Evolutionary conservation across 2,888 invertebrate genomes (phyloP).

Genomic region (Mythimna pallens): DNA sequence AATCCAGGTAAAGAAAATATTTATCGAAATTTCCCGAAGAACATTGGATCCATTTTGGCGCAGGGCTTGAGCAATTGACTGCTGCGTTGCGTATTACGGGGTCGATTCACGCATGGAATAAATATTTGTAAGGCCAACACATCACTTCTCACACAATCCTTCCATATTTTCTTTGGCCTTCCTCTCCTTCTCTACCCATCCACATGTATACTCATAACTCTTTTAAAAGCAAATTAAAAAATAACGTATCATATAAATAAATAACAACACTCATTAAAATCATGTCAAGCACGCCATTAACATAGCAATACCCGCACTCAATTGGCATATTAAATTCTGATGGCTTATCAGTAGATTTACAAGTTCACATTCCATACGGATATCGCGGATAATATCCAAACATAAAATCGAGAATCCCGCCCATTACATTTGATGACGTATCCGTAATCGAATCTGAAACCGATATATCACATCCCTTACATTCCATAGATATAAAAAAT

Average conservation of each 20-base stretch:
- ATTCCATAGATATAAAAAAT: neutral
- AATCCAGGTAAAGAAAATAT: neutral
- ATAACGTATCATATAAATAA: neutral
- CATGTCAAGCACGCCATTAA: constrained; percentile 2
- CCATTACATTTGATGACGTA: constrained; percentile 58
- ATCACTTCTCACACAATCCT: too few species aligned
- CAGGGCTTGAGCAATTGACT: too few species aligned
- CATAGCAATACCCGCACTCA: neutral
- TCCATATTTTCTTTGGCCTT: too few species aligned
- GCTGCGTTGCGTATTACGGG: too few species aligned
- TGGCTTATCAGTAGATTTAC: constrained; percentile 47
- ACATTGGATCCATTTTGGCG: neutral
- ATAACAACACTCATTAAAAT: neutral
- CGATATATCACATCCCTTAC: constrained; percentile 47
- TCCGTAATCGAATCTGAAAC: constrained; percentile 60
- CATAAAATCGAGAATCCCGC: constrained; percentile 51
- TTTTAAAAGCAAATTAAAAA: too few species aligned
- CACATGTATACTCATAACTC: too few species aligned
- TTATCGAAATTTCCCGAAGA: neutral
- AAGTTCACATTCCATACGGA: constrained; percentile 32
- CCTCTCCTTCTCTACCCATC: too few species aligned
- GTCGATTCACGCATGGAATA: too few species aligned
- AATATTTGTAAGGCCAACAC: too few species aligned
- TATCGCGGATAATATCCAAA: constrained; percentile 44
- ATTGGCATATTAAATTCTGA: constrained; percentile 26